Evolutionary conservation across 2,797 vertebrate genomes (phyloP), one percentile per base, ranked within the genome.

Genomic region (Lophotriccus pileatus): DNA sequence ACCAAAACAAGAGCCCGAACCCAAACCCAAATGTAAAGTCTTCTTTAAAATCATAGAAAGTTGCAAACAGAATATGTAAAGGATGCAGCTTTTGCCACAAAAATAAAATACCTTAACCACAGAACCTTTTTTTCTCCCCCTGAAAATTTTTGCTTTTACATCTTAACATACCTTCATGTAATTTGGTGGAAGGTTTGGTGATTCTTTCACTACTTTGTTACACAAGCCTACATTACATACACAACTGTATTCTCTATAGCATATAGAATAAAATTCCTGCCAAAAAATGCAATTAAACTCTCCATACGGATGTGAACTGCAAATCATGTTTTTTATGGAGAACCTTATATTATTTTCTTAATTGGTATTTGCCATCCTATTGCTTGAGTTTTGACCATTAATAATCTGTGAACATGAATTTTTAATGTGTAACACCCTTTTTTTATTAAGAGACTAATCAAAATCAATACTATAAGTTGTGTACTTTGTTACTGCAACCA

Each of bases 111-210:
- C 6, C 22, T 85, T 66, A 76, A 53, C 19, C 15, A 34, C 6
- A n/a, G 12, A 64, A 49, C 0, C 1, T 8, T 44, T 43, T n/a
- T 25, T 39, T 4, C 8, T 28, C 4, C 7, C 8, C 4, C 7
- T 36, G 9, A 72, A 78, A 22, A 1, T 32, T 44, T 69, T 77
- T 79, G 7, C 5, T 44, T 49, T 12, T 50, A 19, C 4, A 19
- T 12, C 4, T 53, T 73, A 49, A 32, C 4, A 41, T 25, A 22
- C 1, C 9, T 76, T 62, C 16, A 58, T 9, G 16, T 60, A 37
- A 55, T 69, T 52, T 76, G 4, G 4, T 58, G 10, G 37, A 79
- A 18, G 1, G 6, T 66, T 66, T 25, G 28, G 24, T 7, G 6
- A 43, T 62, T 22, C 18, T 89, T 88, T 80, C 19, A 34, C 8